Conservation (phyloP, 1,140 invertebrate genomes). For the Achroia grisella region DNA sequence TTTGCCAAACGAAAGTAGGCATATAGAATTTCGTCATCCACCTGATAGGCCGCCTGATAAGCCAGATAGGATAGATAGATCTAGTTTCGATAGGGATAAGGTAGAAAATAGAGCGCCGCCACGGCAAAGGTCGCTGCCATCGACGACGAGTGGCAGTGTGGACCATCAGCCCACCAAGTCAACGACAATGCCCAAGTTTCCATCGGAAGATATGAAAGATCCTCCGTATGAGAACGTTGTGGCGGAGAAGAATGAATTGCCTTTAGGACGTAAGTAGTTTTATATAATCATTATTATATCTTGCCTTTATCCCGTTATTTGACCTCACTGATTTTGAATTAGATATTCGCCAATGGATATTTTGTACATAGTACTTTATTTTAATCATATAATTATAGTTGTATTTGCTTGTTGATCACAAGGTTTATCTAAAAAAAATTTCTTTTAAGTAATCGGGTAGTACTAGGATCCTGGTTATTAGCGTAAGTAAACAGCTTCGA, state of each 20-base stretch:
- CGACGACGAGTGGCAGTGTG: conserved; percentile 31
- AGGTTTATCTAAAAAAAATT: too few species aligned
- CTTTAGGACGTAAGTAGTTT: conserved; percentile 45
- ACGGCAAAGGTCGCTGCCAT: conserved; percentile 51
- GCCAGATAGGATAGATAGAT: conserved; percentile 33
- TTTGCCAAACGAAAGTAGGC: conserved; percentile 12
- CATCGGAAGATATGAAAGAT: conserved; percentile 51
- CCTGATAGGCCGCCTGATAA: conserved; percentile 48
- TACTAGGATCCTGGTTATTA: too few species aligned
- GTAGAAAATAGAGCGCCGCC: conserved; percentile 45
- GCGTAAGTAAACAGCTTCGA: too few species aligned
- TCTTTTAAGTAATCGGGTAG: too few species aligned
- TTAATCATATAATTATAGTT: too few species aligned
- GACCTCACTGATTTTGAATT: too few species aligned
- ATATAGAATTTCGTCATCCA: conserved; percentile 37
- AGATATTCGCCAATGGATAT: too few species aligned
- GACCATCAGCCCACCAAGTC: conserved; percentile 54
- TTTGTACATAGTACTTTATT: too few species aligned
- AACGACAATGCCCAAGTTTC: conserved; percentile 63
- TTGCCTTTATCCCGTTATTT: too few species aligned
- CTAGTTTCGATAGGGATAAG: conserved; percentile 42
- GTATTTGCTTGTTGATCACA: too few species aligned
- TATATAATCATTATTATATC: too few species aligned
- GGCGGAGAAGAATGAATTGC: conserved; percentile 52
- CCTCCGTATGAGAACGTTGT: conserved; percentile 66